Conservation (phyloP, 1,140 invertebrate species). For the Drosophila sechellia region DNA sequence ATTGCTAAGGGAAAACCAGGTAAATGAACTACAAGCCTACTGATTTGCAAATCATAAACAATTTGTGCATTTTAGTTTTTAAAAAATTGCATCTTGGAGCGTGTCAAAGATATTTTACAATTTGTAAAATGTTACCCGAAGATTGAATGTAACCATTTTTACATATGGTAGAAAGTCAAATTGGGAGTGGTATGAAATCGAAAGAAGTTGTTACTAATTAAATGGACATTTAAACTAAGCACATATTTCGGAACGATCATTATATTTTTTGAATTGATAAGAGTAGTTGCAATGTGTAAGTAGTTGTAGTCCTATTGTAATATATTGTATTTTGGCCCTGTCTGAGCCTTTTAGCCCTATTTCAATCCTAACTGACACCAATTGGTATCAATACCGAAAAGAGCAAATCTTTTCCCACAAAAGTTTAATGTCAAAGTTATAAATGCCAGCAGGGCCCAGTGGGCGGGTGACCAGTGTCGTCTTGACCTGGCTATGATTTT, state of each 20-base stretch:
- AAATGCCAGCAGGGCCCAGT: no score
- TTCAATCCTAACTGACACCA: neutral
- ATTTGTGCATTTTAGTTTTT: neutral
- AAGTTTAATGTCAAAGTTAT: neutral
- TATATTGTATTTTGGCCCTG: no score
- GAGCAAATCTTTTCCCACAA: neutral
- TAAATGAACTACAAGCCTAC: neutral
- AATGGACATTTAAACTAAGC: no score
- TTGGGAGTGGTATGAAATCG: no score
- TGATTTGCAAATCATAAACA: neutral
- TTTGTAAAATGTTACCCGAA: neutral
- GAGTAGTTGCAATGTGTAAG: no score
- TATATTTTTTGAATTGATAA: no score
- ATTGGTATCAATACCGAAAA: neutral
- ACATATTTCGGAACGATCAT: no score
- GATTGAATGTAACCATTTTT: no score
- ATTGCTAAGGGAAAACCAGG: fast-evolving
- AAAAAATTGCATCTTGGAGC: neutral
- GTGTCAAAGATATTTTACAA: neutral
- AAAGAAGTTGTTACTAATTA: no score
- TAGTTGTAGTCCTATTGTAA: no score
- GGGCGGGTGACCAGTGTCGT: no score
- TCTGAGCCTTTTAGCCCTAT: neutral
- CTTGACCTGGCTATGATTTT: conserved; percentile 26
- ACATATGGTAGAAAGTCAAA: no score